phyloP scores from a whole-genome alignment of 1,140 invertebrate species.

The Neotoxoptera formosana region DNA sequence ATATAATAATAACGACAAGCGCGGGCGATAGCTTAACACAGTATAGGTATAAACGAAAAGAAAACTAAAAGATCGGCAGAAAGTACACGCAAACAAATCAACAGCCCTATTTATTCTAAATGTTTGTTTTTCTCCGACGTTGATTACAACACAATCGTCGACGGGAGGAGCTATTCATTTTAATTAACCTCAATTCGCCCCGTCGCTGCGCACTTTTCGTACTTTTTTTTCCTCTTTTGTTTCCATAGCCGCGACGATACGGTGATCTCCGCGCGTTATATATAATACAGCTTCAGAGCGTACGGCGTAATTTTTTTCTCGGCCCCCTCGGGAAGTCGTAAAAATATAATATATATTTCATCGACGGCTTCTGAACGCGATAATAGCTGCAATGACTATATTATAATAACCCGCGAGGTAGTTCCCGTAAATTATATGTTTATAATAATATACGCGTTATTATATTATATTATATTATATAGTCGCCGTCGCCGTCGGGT shows the following conservation, averaged over 20 bases:
- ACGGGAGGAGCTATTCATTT: not conserved
- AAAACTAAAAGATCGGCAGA: not conserved
- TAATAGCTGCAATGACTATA: not conserved
- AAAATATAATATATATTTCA: not conserved
- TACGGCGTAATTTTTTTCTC: not conserved
- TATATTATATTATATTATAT: too few species aligned
- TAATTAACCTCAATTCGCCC: not conserved
- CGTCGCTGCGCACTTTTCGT: not conserved
- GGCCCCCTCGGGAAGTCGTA: not conserved
- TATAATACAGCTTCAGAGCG: not conserved
- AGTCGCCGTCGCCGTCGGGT: not conserved
- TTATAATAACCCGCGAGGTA: not conserved
- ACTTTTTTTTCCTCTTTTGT: not conserved
- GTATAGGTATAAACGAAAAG: not conserved
- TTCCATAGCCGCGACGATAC: not conserved
- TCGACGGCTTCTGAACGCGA: not conserved
- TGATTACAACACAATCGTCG: constrained; percentile 9
- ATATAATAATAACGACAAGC: not conserved
- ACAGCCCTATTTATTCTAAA: not conserved
- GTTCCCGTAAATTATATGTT: not conserved
- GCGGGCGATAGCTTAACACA: not conserved
- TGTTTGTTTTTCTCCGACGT: not conserved
- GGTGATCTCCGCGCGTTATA: too few species aligned
- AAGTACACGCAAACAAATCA: not conserved
- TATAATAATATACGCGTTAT: not conserved